Evolutionary conservation across 2,113 vertebrate genomes (phyloP).

Genomic region (cat (Felis catus)): F.catus_Fca126_mat1.0 CM031414.1:22319501-22320000

Average conservation of each 20-base stretch:
- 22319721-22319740: background rate
- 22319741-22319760: background rate
- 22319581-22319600: background rate
- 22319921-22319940: background rate
- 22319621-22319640: conserved; percentile 1
- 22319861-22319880: background rate
- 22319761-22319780: background rate
- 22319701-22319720: background rate
- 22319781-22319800: background rate
- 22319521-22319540: background rate
- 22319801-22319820: background rate
- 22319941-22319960: background rate
- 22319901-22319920: background rate
- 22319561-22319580: conserved; percentile 22
- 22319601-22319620: background rate
- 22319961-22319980: background rate
- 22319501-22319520: background rate
- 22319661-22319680: background rate
- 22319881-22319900: background rate
- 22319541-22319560: background rate
- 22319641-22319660: conserved; percentile 30
- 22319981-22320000: background rate
- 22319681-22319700: background rate
- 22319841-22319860: background rate
- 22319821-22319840: background rate